Conservation (phyloP, 2,888 invertebrate genomes). For the Psylliodes chrysocephalus region DNA sequence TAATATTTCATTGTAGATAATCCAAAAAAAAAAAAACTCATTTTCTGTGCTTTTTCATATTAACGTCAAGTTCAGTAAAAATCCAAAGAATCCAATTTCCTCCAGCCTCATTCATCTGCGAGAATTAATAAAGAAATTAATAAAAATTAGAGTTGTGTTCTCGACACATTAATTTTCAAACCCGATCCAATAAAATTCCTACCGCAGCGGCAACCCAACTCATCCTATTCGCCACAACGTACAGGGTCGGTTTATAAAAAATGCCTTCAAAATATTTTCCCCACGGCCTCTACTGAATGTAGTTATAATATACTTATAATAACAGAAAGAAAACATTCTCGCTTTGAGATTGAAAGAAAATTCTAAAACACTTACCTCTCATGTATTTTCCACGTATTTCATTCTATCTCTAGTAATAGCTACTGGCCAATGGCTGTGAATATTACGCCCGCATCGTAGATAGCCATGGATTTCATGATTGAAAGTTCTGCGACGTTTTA, state of each 20-base stretch:
- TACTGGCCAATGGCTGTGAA: no score
- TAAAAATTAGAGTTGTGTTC: conserved; percentile 35
- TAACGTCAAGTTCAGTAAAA: conserved; percentile 25
- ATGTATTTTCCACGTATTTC: no score
- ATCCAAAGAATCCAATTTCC: conserved; percentile 32
- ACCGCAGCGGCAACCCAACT: conserved; percentile 11
- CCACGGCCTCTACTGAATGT: no score
- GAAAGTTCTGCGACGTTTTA: no score
- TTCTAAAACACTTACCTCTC: no score
- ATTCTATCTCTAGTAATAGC: no score
- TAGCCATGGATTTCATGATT: no score
- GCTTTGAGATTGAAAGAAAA: no score
- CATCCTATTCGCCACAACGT: conserved; percentile 23
- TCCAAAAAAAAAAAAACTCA: conserved; percentile 1
- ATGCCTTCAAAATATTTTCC: neutral
- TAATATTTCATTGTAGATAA: neutral
- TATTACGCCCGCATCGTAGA: no score
- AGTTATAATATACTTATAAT: no score
- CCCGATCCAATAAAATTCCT: conserved; percentile 32
- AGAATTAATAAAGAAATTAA: conserved; percentile 32
- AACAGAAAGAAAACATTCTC: no score
- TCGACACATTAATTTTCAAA: conserved; percentile 38
- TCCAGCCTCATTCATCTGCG: conserved; percentile 27
- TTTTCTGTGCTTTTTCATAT: conserved; percentile 13
- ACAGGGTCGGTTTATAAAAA: neutral